Conservation (phyloP, 2,797 vertebrate genomes). For the Muraenolepis orangiensis region DNA sequence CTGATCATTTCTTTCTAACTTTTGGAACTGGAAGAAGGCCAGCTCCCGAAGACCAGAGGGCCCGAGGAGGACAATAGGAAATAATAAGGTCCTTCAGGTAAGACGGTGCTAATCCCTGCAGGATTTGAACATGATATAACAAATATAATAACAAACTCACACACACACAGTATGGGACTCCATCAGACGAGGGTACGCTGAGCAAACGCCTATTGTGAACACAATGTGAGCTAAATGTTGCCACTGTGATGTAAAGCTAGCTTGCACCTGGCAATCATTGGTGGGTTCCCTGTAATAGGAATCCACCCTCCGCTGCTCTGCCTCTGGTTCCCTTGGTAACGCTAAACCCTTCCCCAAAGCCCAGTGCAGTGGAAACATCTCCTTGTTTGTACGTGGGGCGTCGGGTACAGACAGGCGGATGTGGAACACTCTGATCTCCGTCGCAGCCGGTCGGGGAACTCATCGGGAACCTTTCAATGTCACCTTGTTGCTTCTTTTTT, state of each 20-base stretch:
- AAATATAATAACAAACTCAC: background rate
- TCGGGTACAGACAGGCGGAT: background rate
- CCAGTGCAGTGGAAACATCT: slow-evolving; percentile 36
- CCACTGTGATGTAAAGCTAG: slow-evolving; percentile 44
- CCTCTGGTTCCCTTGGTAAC: slow-evolving; percentile 49
- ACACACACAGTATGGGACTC: background rate
- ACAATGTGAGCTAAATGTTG: slow-evolving; percentile 15
- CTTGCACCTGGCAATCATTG: slow-evolving; percentile 40
- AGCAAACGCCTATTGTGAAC: slow-evolving; percentile 10
- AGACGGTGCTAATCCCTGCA: too few species aligned
- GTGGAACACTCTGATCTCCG: background rate
- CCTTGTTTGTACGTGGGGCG: slow-evolving; percentile 6
- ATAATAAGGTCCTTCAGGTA: too few species aligned
- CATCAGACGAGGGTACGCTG: background rate
- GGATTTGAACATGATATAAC: too few species aligned
- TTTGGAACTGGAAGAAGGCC: too few species aligned
- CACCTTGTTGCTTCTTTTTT: background rate
- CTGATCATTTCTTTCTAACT: too few species aligned
- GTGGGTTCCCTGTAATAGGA: slow-evolving; percentile 29
- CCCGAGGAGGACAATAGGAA: too few species aligned
- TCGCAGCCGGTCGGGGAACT: background rate
- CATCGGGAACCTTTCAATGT: background rate
- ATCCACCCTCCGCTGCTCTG: slow-evolving; percentile 25
- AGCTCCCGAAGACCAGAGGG: too few species aligned
- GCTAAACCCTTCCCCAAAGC: slow-evolving; percentile 24